Percentiles rank a stretch among this genome's conserved stretches.
These are phyloP conservation scores for Magallana nippona DNA, from an alignment of 2,888 invertebrate species.

Conservation along the genomic window DNA sequence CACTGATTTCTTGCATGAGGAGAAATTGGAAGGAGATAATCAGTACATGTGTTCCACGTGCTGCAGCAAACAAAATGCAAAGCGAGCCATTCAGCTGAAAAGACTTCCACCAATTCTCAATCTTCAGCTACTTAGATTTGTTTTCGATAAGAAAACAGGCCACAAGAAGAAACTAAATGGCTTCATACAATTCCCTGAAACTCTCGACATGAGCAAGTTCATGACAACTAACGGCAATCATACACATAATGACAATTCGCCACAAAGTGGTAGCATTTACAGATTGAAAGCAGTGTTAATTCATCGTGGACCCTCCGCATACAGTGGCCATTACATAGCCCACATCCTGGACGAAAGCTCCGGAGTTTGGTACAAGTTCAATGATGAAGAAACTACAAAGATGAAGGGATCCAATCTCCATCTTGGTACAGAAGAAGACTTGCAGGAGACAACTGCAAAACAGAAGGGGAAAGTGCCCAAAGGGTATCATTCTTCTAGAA, in stretches of 20 bases:
- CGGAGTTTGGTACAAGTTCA: conserved; percentile 85
- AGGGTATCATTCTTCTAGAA: conserved; percentile 82
- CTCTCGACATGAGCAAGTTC: conserved; percentile 83
- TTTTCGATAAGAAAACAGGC: conserved; percentile 84
- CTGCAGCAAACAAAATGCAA: conserved; percentile 83
- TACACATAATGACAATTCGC: not conserved
- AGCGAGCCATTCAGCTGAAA: conserved; percentile 82
- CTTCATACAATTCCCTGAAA: conserved; percentile 84
- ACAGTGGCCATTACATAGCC: conserved; percentile 86
- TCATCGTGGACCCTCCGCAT: conserved; percentile 85
- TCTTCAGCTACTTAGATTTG: conserved; percentile 84
- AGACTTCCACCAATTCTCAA: conserved; percentile 84
- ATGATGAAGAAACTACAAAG: conserved; percentile 82
- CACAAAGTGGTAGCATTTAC: conserved; percentile 75
- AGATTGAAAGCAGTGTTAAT: conserved; percentile 85
- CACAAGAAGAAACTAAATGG: conserved; percentile 84
- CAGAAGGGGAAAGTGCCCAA: conserved; percentile 70
- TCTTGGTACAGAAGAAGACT: conserved; percentile 81
- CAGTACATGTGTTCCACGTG: conserved; percentile 84
- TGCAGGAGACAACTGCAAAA: conserved; percentile 61
- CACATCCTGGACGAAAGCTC: conserved; percentile 82
- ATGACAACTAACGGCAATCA: conserved; percentile 27
- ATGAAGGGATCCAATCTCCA: conserved; percentile 79
- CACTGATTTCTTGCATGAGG: conserved; percentile 83
- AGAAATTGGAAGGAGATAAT: conserved; percentile 83